Evolutionary conservation across 1,140 invertebrate species (phyloP).

Genomic region (Brachionus koreanus): DNA sequence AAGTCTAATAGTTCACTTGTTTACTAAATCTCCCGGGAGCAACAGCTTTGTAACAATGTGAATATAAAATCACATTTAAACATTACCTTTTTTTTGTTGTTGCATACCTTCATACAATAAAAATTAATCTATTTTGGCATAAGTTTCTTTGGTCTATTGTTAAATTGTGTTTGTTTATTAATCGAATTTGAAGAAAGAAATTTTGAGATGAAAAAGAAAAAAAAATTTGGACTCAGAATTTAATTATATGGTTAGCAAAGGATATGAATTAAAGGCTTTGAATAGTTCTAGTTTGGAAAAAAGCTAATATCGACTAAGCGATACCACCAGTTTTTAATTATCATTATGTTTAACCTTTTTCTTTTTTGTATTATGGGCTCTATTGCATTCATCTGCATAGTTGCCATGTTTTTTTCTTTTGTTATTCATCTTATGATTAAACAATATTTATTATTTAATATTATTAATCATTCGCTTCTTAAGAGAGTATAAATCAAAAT

Average conservation of each 20-base stretch:
- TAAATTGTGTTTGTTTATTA: not conserved
- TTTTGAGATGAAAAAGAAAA: not conserved
- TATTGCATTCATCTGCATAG: not conserved
- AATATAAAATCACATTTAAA: not conserved
- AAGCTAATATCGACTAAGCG: not conserved
- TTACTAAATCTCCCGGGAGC: not conserved
- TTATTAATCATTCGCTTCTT: constrained; percentile 27
- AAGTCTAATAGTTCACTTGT: not conserved
- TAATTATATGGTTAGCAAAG: not conserved
- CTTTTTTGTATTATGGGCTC: not conserved
- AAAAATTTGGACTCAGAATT: not conserved
- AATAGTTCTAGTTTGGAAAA: not conserved
- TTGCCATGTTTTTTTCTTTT: not conserved
- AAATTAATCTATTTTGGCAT: not conserved
- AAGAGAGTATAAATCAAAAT: constrained; percentile 24
- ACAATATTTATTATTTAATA: constrained; percentile 15
- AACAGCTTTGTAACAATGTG: not conserved
- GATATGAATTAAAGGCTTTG: not conserved
- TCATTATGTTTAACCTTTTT: constrained; percentile 36
- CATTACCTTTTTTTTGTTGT: not conserved
- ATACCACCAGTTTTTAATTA: constrained; percentile 27
- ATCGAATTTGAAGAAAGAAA: not conserved
- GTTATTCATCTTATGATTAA: not conserved
- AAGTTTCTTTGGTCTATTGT: not conserved
- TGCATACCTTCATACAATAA: not conserved